Evolutionary conservation across 2,888 invertebrate genomes (phyloP).

Genomic region (Mesochorus sp.): DNA sequence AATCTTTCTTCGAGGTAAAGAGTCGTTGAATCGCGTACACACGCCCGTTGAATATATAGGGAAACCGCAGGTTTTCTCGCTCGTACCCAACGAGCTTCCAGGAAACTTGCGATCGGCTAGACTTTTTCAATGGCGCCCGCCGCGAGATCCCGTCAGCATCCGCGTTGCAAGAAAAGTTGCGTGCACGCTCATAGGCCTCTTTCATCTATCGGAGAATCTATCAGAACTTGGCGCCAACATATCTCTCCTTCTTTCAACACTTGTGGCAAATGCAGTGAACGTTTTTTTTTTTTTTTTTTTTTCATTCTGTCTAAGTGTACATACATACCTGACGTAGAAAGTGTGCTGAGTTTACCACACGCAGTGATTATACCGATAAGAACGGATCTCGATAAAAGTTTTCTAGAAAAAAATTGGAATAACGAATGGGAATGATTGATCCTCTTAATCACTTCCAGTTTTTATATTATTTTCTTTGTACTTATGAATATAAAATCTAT

Average conservation of each 20-base stretch:
- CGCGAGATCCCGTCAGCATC: slow-evolving; percentile 47
- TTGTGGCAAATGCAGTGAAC: slow-evolving; percentile 12
- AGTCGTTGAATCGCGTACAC: slow-evolving; percentile 38
- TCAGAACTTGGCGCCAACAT: slow-evolving; percentile 53
- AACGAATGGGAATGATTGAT: background rate
- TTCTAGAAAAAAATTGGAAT: background rate
- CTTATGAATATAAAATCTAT: too few species aligned
- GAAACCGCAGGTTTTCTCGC: slow-evolving; percentile 7
- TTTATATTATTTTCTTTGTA: background rate
- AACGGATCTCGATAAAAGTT: background rate
- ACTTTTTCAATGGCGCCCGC: slow-evolving; percentile 54
- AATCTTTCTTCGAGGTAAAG: slow-evolving; percentile 27
- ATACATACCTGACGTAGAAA: background rate
- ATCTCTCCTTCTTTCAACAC: slow-evolving; percentile 47
- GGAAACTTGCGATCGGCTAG: slow-evolving; percentile 44
- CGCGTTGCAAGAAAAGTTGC: slow-evolving; percentile 36
- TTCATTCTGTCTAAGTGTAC: too few species aligned
- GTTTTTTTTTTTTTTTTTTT: slow-evolving; percentile 17
- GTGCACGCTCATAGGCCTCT: slow-evolving; percentile 33
- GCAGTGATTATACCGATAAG: slow-evolving; percentile 15
- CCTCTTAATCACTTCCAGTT: background rate
- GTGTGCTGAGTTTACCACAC: background rate
- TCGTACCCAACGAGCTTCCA: slow-evolving; percentile 31
- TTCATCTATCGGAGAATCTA: slow-evolving; percentile 49
- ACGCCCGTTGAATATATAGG: slow-evolving; percentile 35